phyloP scores from a whole-genome alignment of 2,113 vertebrate species.

The Austrofundulus limnaeus region DNA sequence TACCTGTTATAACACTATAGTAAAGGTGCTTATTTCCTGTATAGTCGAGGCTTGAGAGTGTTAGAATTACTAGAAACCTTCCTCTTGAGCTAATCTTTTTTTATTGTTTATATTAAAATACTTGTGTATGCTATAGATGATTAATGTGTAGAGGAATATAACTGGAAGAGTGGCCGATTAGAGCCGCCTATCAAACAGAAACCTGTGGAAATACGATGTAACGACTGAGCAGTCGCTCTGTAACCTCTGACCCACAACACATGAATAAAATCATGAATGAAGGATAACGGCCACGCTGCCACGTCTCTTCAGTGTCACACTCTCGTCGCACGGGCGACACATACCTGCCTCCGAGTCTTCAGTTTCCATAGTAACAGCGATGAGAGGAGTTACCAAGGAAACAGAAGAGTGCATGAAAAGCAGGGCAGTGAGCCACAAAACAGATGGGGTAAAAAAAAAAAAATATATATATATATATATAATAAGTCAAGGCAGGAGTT shows the following conservation, averaged over 20 bases:
- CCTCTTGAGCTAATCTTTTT: conserved; percentile 65
- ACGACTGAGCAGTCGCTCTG: conserved; percentile 42
- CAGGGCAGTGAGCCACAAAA: conserved; percentile 30
- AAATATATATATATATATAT: conserved; percentile 57
- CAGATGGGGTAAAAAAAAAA: conserved; percentile 2
- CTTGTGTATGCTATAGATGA: conserved; percentile 42
- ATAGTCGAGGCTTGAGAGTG: conserved; percentile 55
- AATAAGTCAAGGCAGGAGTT: conserved; percentile 57
- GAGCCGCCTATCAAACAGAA: conserved; percentile 19
- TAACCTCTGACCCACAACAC: conserved; percentile 66
- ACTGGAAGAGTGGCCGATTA: conserved; percentile 27
- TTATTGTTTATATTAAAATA: conserved; percentile 70
- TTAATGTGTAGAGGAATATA: conserved; percentile 52
- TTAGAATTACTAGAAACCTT: conserved; percentile 56
- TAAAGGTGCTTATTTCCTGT: conserved; percentile 58
- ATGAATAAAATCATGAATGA: conserved; percentile 72
- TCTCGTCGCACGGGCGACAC: conserved; percentile 58
- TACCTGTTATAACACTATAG: conserved; percentile 60
- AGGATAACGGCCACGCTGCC: conserved; percentile 19
- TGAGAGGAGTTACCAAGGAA: conserved; percentile 71
- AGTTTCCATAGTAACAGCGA: conserved; percentile 75
- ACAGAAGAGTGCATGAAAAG: conserved; percentile 46
- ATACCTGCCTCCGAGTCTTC: conserved; percentile 58
- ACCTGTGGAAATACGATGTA: conserved; percentile 13
- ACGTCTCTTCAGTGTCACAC: conserved; percentile 41